These are phyloP conservation scores for Harlomillsia oculata DNA, from an alignment of 1,140 invertebrate species.

Conservation along the genomic window DNA sequence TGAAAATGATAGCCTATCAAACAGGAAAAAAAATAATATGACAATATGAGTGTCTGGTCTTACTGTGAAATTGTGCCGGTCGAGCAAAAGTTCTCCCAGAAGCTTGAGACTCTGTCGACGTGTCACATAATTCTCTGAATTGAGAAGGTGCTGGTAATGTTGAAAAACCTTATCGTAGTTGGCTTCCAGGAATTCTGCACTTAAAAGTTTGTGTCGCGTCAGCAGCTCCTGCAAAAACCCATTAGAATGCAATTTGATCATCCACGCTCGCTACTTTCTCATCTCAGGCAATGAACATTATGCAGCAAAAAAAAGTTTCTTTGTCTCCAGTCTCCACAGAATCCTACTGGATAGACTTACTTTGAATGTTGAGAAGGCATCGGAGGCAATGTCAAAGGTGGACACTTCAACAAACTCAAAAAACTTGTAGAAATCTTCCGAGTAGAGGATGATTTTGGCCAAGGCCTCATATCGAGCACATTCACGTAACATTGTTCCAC, in stretches of 20 bases:
- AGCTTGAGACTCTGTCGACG: conserved; percentile 94
- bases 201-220: conserved; percentile 95
- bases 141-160: conserved; percentile 91
- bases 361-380: conserved; percentile 99
- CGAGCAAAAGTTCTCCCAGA: conserved; percentile 90
- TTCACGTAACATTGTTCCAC: conserved; percentile 97
- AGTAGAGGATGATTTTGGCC: conserved; percentile 95
- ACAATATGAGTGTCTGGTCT: conserved; percentile 38
- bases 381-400: conserved; percentile 99
- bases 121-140: conserved; percentile 54
- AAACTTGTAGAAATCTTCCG: conserved; percentile 98
- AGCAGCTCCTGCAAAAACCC: conserved; percentile 82
- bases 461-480: conserved; percentile 55
- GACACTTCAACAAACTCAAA: conserved; percentile 99
- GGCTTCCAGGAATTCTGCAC: conserved; percentile 94
- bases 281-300: too few relatives aligned
- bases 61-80: conserved; percentile 97
- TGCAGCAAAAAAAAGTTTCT: too few relatives aligned
- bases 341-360: too few relatives aligned
- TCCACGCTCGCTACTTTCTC: too few relatives aligned
- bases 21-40: background rate
- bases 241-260: too few relatives aligned
- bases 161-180: conserved; percentile 98
- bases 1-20: background rate
- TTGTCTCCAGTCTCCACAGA: too few relatives aligned